These are phyloP conservation scores for Atractosteus spatula DNA, from an alignment of 2,113 vertebrate species.

Conservation along the genomic window DNA sequence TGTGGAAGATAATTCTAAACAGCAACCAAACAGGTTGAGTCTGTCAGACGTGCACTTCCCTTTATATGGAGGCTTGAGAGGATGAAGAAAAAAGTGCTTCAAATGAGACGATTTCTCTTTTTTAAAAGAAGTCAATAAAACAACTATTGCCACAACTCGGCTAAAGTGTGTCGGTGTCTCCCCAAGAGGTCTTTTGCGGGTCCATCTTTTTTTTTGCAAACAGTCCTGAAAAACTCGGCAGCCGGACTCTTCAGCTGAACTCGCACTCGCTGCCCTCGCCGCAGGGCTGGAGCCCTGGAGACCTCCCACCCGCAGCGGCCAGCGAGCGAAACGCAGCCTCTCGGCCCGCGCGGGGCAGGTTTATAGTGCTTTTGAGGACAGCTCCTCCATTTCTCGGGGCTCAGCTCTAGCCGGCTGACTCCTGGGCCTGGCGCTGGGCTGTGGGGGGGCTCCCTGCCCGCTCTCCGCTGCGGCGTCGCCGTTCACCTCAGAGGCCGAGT, in stretches of 20 bases:
- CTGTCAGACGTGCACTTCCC: constrained; percentile 32
- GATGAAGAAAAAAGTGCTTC: constrained; percentile 35
- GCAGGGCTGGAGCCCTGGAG: too few species aligned
- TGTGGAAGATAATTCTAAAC: background rate
- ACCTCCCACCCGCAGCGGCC: too few species aligned
- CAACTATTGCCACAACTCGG: background rate
- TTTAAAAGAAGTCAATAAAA: background rate
- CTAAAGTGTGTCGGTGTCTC: background rate
- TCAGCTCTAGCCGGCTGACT: background rate
- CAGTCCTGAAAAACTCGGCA: too few species aligned
- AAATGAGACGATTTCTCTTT: background rate
- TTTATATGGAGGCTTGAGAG: constrained; percentile 36
- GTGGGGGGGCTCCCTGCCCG: background rate
- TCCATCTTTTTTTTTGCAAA: too few species aligned
- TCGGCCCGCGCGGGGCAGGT: background rate
- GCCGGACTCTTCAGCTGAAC: too few species aligned
- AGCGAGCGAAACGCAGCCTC: too few species aligned
- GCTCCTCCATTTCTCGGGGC: constrained; percentile 28
- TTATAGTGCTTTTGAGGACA: constrained; percentile 25
- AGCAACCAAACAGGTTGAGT: constrained; percentile 12
- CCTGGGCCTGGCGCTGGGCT: background rate
- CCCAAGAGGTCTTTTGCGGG: background rate
- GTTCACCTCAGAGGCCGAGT: constrained; percentile 8
- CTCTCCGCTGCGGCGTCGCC: background rate
- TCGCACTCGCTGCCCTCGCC: too few species aligned